Evolutionary conservation across 2,888 invertebrate genomes (phyloP).

Genomic region (Lamellibrachia columna): DNA sequence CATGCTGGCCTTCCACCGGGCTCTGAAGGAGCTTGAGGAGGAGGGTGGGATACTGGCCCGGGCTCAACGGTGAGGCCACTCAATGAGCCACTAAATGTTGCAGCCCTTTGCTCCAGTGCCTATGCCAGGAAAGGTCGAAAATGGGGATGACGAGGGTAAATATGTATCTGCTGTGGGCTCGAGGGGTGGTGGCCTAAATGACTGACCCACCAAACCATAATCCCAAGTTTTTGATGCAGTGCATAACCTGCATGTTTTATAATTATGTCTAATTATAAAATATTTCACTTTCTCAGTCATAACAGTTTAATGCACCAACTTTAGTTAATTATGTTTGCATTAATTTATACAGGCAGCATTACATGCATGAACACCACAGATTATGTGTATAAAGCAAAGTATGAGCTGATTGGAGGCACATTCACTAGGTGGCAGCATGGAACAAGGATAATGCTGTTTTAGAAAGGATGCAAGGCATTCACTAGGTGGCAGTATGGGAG

Average conservation of each 20-base stretch:
- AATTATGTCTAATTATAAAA: too few species aligned
- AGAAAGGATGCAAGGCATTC: background rate
- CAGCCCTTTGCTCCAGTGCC: background rate
- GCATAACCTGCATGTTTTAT: too few species aligned
- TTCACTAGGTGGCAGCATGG: background rate
- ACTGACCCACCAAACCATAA: too few species aligned
- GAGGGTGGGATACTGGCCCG: slow-evolving; percentile 66
- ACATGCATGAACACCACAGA: background rate
- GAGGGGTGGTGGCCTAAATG: too few species aligned
- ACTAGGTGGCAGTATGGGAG: background rate
- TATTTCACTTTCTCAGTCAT: too few species aligned
- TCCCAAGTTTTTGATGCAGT: too few species aligned
- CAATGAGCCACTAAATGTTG: background rate
- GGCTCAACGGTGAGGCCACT: slow-evolving; percentile 53
- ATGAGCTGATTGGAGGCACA: background rate
- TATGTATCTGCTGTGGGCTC: too few species aligned
- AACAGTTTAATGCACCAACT: too few species aligned
- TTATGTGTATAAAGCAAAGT: background rate
- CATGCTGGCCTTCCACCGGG: slow-evolving; percentile 66
- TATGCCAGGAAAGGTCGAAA: too few species aligned
- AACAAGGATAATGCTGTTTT: background rate
- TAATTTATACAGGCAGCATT: too few species aligned
- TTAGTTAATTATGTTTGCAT: too few species aligned
- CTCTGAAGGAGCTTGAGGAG: slow-evolving; percentile 63
- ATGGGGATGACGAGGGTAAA: too few species aligned